Evolutionary conservation across 2,888 invertebrate genomes (phyloP).

Genomic region (Brachylomia viminalis): DNA sequence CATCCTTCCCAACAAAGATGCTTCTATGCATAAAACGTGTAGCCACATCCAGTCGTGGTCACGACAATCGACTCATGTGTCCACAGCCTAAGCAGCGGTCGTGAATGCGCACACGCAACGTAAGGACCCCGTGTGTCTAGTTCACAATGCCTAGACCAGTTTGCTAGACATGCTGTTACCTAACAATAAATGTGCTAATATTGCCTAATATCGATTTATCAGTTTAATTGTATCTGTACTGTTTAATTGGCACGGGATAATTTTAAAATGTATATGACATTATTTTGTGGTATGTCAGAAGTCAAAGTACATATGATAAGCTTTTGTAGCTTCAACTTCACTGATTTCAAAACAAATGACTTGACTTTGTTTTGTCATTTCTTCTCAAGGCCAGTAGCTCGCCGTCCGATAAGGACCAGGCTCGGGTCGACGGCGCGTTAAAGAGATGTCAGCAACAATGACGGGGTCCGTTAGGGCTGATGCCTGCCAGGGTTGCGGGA

Average conservation of each 20-base stretch:
- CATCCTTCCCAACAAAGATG: conserved; percentile 28
- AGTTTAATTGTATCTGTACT: conserved; percentile 38
- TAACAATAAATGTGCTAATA: conserved; percentile 59
- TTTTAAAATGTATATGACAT: conserved; percentile 27
- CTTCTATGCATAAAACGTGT: conserved; percentile 19
- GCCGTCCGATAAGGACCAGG: no score
- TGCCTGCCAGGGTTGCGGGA: no score
- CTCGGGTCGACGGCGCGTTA: no score
- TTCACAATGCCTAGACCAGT: conserved; percentile 69
- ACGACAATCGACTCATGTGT: conserved; percentile 40
- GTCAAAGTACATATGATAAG: neutral
- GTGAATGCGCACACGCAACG: conserved; percentile 74
- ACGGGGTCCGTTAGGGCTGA: no score
- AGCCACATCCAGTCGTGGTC: conserved; percentile 12
- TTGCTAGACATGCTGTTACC: conserved; percentile 62
- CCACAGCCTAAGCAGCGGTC: conserved; percentile 44
- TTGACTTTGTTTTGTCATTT: neutral
- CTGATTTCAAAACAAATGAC: neutral
- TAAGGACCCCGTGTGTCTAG: conserved; percentile 71
- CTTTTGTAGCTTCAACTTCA: neutral
- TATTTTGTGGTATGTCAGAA: conserved; percentile 3
- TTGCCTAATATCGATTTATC: conserved; percentile 63
- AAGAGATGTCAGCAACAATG: no score
- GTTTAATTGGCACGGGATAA: conserved; percentile 11
- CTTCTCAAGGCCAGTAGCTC: no score